Evolutionary conservation across 1,140 invertebrate species (phyloP).

Genomic region (Gyrodactylus salaris): DNA sequence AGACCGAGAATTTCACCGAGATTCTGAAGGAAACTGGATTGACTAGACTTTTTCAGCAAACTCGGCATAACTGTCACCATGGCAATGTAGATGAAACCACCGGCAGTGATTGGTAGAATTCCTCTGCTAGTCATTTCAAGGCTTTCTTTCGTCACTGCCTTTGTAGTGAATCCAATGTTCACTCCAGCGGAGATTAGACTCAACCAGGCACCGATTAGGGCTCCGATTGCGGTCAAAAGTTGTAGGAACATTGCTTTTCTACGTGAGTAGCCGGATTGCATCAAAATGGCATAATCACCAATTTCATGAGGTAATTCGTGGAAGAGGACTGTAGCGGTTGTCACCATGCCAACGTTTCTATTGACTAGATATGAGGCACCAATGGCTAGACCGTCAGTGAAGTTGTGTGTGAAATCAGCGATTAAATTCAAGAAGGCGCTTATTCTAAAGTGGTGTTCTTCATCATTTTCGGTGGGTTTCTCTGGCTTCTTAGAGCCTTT

Average conservation of each 20-base stretch:
- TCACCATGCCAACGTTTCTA: slow-evolving; percentile 30
- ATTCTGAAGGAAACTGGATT: background rate
- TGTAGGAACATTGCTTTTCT: slow-evolving; percentile 41
- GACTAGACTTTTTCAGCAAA: background rate
- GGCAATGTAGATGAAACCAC: slow-evolving; percentile 88
- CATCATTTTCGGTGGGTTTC: background rate
- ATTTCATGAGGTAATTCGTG: slow-evolving; percentile 94
- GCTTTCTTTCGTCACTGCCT: slow-evolving; percentile 28
- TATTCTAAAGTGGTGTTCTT: slow-evolving; percentile 37
- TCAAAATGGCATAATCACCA: slow-evolving; percentile 42
- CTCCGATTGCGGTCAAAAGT: slow-evolving; percentile 61
- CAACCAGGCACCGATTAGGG: slow-evolving; percentile 49
- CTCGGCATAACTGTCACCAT: slow-evolving; percentile 40
- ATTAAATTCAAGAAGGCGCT: slow-evolving; percentile 65
- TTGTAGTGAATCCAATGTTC: slow-evolving; percentile 31
- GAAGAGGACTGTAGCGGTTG: slow-evolving; percentile 60
- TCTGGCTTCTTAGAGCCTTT: background rate
- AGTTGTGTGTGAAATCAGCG: slow-evolving; percentile 76
- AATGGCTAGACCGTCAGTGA: slow-evolving; percentile 77
- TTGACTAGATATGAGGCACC: slow-evolving; percentile 77
- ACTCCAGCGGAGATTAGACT: slow-evolving; percentile 38
- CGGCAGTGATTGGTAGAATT: slow-evolving; percentile 49
- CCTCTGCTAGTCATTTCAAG: slow-evolving; percentile 17
- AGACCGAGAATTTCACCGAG: slow-evolving; percentile 2
- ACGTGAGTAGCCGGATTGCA: slow-evolving; percentile 2